These are phyloP conservation scores for Micronycteris hirsuta DNA, from an alignment of 2,113 vertebrate genomes.

Conservation along the genomic window DNA sequence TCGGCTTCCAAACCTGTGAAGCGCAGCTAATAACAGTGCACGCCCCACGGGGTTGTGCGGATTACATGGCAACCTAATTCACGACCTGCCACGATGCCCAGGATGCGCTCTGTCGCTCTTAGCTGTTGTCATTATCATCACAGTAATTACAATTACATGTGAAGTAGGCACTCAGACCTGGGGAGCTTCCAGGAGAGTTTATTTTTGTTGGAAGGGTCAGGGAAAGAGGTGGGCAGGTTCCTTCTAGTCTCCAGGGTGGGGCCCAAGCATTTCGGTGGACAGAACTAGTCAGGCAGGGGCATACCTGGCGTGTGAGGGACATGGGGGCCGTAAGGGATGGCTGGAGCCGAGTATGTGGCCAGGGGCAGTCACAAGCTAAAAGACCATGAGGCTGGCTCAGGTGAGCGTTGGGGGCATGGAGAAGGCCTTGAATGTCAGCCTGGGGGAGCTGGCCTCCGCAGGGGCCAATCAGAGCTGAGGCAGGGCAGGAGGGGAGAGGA, in stretches of 20 bases:
- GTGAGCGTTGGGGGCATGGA: not conserved
- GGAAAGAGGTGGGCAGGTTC: not conserved
- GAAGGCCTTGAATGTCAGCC: not conserved
- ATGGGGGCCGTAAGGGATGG: not conserved
- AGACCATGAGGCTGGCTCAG: not conserved
- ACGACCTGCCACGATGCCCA: not conserved
- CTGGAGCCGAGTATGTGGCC: not conserved
- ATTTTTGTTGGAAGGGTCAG: not conserved
- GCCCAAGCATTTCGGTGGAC: not conserved
- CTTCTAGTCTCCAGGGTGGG: not conserved
- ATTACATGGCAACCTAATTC: not conserved
- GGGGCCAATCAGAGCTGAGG: not conserved
- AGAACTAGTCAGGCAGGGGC: not conserved
- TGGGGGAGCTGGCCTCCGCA: not conserved
- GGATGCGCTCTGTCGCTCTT: not conserved
- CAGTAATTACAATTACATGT: not conserved
- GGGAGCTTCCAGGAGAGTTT: not conserved
- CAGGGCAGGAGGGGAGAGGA: not conserved
- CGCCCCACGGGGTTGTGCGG: not conserved
- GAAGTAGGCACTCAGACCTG: not conserved
- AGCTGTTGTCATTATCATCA: not conserved
- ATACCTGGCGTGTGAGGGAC: not conserved
- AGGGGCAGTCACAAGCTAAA: slow-evolving; percentile 18
- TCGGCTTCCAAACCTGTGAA: not conserved
- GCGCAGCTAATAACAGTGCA: not conserved